Evolutionary conservation across 2,797 vertebrate species (phyloP), one percentile per base, ranked within the genome.

Genomic region (Tangara arthus): DNA sequence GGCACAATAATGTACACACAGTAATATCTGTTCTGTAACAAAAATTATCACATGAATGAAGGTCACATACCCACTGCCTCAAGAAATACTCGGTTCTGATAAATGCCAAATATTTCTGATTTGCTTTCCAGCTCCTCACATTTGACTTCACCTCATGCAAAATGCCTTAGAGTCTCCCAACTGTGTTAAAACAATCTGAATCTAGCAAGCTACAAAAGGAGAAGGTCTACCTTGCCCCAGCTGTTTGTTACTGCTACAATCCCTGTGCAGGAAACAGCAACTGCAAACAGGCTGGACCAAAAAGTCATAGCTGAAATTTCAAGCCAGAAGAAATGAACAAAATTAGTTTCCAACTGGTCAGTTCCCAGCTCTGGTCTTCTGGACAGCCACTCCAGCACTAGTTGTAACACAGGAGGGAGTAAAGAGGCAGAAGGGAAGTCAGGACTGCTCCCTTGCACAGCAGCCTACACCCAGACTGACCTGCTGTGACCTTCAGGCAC

Each of bases 61-160:
- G 21, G 70, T 71, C 63, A 78, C 41, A 52, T 7, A 46, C 41
- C 15, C 37, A 35, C 6, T 72, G 59, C 15, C 59, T 75, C 53
- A 78, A 61, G 27, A 87, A 55, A 14, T 10, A 70, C 15, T 86
- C 34, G 16, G 28, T 42, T 73, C 49, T 56, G 37, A 85, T 56
- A 90, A 59, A 56, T 28, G 13, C 11, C 19, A 80, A 88, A 4
- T 53, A 86, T 60, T 80, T 80, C 11, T 55, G 42, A 23, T 81
- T 83, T 81, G 14, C 61, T 88, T 73, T 39, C 19, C 41, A 81
- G 37, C 42, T 91, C 50, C 21, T 68, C 34, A 46, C 2, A 13
- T 78, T 42, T 88, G 44, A 83, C 41, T 91, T 90, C 41, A 81
- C 28, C 18, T 71, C 57, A 34, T 39, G 24, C 22, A 93, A 80